Conservation (phyloP, 2,797 vertebrate genomes). For the Lemur catta region DNA sequence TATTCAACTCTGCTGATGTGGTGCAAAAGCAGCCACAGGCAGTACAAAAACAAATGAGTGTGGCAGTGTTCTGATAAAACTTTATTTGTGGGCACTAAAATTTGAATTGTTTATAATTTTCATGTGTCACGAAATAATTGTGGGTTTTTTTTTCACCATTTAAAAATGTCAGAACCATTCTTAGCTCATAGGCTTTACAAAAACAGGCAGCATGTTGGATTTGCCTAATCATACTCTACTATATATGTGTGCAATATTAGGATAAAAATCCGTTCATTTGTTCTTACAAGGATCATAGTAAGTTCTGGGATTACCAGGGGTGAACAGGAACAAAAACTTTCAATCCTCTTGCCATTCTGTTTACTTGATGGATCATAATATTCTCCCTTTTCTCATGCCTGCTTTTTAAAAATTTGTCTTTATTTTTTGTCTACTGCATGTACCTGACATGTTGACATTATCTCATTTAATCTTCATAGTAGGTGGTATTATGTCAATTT, state of each 20-base stretch:
- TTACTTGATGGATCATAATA: neutral
- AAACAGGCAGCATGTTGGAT: neutral
- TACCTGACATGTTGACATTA: neutral
- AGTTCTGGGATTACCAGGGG: neutral
- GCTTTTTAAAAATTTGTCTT: neutral
- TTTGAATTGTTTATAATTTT: slow-evolving; percentile 11
- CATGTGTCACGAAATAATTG: neutral
- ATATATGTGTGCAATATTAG: neutral
- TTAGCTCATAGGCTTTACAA: neutral
- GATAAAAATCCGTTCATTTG: neutral
- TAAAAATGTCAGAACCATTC: neutral
- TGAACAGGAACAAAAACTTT: neutral
- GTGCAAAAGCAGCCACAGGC: neutral
- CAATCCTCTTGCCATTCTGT: neutral
- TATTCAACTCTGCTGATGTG: neutral
- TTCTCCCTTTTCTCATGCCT: neutral
- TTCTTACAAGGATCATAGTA: neutral
- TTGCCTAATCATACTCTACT: neutral
- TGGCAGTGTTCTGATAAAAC: neutral
- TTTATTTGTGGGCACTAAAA: neutral
- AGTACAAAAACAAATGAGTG: neutral
- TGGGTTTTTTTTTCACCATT: neutral
- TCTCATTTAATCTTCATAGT: slow-evolving; percentile 3
- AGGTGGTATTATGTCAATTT: neutral
- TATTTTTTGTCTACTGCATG: neutral